Evolutionary conservation across 2,888 invertebrate species (phyloP).

Genomic region (Cryptosula pallasiana): DNA sequence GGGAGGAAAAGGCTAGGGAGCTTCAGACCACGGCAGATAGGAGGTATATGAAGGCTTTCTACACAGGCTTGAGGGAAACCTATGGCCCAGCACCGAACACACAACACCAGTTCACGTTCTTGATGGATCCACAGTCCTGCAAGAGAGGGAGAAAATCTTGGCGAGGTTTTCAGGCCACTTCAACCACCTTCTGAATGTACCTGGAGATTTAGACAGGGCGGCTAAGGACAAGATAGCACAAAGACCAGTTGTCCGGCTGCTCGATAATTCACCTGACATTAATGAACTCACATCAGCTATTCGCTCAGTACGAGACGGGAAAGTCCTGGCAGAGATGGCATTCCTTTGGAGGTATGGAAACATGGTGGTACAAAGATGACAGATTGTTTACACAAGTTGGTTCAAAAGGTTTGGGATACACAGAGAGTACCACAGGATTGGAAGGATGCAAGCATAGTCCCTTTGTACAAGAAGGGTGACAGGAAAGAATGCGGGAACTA

Average conservation of each 20-base stretch:
- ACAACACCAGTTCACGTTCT: no score
- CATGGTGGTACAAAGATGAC: background rate
- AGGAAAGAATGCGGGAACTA: background rate
- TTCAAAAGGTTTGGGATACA: no score
- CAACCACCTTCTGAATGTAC: constrained; percentile 26
- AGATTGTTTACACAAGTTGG: no score
- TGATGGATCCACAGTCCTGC: no score
- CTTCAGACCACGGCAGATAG: no score
- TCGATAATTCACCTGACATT: background rate
- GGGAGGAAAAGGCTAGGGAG: no score
- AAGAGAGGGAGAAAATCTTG: constrained; percentile 26
- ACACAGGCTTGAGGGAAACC: no score
- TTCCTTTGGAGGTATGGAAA: constrained; percentile 25
- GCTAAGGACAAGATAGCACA: no score
- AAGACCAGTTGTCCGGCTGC: background rate
- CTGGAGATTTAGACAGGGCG: constrained; percentile 10
- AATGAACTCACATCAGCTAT: background rate
- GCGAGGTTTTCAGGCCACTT: constrained; percentile 30
- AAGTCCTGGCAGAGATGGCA: constrained; percentile 26
- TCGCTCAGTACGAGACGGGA: constrained; percentile 7
- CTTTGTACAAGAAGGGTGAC: background rate
- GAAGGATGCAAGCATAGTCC: background rate
- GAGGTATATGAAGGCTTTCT: no score
- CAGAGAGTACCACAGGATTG: no score
- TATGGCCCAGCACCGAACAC: no score